Evolutionary conservation across 2,113 vertebrate genomes (phyloP).

Genomic region (Rhea americana): DNA sequence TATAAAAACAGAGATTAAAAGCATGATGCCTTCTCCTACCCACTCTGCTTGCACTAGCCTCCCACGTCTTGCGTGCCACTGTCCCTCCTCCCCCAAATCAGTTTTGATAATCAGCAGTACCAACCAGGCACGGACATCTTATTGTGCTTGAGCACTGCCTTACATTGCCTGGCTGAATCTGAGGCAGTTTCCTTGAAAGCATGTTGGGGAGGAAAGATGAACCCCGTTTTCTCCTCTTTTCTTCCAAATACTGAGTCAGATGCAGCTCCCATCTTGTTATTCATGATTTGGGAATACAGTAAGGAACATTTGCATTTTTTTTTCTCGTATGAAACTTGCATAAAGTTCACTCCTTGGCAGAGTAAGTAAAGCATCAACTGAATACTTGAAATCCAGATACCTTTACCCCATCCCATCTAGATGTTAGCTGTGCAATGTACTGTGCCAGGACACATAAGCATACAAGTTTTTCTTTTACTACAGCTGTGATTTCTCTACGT

Average conservation of each 20-base stretch:
- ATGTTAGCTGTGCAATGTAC: background rate
- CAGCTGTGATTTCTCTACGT: constrained; percentile 27
- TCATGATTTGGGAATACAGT: background rate
- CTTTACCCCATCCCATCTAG: background rate
- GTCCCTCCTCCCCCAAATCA: background rate
- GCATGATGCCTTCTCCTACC: background rate
- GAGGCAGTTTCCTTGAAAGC: background rate
- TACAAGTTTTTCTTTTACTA: background rate
- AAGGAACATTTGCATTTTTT: background rate
- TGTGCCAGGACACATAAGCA: background rate
- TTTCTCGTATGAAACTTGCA: background rate
- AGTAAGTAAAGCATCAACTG: background rate
- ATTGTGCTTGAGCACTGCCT: background rate
- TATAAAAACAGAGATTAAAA: background rate
- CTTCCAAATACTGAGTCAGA: background rate
- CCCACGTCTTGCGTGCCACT: background rate
- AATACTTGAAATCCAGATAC: background rate
- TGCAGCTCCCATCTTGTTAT: background rate
- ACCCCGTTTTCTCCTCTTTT: background rate
- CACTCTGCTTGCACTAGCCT: background rate
- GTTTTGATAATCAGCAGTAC: background rate
- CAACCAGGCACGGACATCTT: background rate
- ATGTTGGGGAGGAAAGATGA: background rate
- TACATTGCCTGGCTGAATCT: background rate
- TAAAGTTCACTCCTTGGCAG: background rate